Evolutionary conservation across 2,797 vertebrate genomes (phyloP), one percentile per base, ranked within the genome.

Genomic region (Coreius guichenoti): DNA sequence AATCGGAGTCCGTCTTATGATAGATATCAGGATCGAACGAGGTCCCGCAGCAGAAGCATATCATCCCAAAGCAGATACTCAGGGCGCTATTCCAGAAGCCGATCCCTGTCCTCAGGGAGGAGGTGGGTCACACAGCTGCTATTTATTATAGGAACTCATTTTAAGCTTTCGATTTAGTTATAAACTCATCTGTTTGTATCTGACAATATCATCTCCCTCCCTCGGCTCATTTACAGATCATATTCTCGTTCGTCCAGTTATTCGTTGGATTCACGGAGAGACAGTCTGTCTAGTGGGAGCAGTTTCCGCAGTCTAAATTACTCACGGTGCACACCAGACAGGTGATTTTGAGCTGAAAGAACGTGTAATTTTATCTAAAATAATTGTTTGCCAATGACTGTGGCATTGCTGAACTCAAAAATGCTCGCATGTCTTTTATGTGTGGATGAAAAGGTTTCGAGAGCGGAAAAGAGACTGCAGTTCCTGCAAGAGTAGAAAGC

Each of bases 161-260:
- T 69, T 19, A 51, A 51, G 29, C 19, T 68, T 67, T 33, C 3
- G 8, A 36, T 76, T 72, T 81, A 33, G 4, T 45, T n/a, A 2
- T 61, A 51, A 83, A 58, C 26, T 12, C 0, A 1, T 39, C 43
- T 43, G 17, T 43, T 81, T 19, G 36, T 67, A 14, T 67, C 43
- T 82, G 23, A n/a, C 5, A 23, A 11, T 68, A 67, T 70, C 2
- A 26, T 19, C n/a, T 65, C 19, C 21, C n/a, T 74, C 69, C 29
- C 21, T 74, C 69, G 70, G 54, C 54, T 87, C 81, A 3, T 87
- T 88, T 81, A 3, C 90, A 99, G 98, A 92, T 98, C 96, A 1
- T 98, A 95, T 88, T 98, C 97, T 0, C 95, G 94, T 73, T 99
- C 97, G 43, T 94, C 92, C 74, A 97, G 95, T 91, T 95, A 95